phyloP scores from a whole-genome alignment of 2,113 vertebrate species.

The Orycteropus afer region DNA sequence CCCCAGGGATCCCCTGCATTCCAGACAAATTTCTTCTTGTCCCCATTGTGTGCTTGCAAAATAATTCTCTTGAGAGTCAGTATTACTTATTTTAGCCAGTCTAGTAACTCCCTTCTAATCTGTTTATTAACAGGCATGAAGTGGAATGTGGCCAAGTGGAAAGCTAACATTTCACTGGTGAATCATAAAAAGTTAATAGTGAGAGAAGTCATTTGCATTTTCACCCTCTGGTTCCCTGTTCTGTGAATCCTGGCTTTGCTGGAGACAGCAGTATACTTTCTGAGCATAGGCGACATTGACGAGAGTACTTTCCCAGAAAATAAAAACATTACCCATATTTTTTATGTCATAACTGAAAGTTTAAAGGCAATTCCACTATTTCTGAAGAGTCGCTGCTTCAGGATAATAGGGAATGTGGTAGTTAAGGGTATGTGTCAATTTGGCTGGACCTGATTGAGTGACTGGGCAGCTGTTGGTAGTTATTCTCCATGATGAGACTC shows the following conservation, averaged over 20 bases:
- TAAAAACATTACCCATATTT: neutral
- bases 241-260: neutral
- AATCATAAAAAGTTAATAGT: neutral
- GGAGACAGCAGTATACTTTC: neutral
- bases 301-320: neutral
- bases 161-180: neutral
- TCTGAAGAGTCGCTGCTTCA: neutral
- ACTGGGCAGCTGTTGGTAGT: no score
- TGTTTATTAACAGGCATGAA: neutral
- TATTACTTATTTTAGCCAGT: neutral
- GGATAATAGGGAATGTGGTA: neutral
- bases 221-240: neutral
- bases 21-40: neutral
- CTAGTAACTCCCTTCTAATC: neutral
- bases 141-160: neutral
- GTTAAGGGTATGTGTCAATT: no score
- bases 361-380: neutral
- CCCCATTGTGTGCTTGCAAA: fast-evolving
- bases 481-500: no score
- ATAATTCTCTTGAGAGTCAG: neutral
- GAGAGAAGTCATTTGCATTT: neutral
- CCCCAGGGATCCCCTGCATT: neutral
- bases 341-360: neutral
- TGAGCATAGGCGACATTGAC: neutral
- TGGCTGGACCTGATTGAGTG: no score